A percentile compares a stretch with the other conserved stretches of the same genome.
phyloP scores from a whole-genome alignment of 2,113 vertebrate species.

The Cricetomys ansorgei region DNA sequence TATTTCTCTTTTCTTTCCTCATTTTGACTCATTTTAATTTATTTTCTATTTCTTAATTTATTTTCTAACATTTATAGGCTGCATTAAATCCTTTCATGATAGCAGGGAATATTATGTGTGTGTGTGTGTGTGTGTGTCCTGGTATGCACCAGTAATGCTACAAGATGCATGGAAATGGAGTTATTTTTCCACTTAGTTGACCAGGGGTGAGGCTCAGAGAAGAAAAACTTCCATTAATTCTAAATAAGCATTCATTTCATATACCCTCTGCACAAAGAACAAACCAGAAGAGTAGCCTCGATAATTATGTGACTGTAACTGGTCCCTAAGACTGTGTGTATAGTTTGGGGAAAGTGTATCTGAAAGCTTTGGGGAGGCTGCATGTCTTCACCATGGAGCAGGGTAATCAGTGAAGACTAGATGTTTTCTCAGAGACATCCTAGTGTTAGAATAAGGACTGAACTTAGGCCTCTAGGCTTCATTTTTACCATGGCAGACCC shows the following conservation, averaged over 20 bases:
- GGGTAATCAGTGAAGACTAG: neutral
- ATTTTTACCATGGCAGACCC: neutral
- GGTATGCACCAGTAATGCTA: neutral
- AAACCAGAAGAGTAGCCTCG: neutral
- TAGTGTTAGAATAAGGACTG: neutral
- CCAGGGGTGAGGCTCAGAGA: neutral
- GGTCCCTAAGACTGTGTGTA: neutral
- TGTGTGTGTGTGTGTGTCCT: neutral
- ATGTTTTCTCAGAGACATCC: neutral
- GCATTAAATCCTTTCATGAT: neutral
- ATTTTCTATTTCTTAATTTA: neutral
- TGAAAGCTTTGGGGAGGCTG: neutral
- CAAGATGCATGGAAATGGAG: neutral
- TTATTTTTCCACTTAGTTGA: neutral
- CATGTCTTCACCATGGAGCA: neutral
- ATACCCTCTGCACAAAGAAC: neutral
- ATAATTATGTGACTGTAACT: neutral
- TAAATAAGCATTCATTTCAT: neutral
- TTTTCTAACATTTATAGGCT: neutral
- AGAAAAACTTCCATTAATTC: neutral
- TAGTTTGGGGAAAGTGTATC: neutral
- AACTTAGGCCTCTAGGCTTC: neutral
- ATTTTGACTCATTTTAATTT: constrained; percentile 8
- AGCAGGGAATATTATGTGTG: neutral
- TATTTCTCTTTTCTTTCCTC: neutral